Conservation (phyloP, 1,140 invertebrate genomes). For the Heliconius hewitsoni region DNA sequence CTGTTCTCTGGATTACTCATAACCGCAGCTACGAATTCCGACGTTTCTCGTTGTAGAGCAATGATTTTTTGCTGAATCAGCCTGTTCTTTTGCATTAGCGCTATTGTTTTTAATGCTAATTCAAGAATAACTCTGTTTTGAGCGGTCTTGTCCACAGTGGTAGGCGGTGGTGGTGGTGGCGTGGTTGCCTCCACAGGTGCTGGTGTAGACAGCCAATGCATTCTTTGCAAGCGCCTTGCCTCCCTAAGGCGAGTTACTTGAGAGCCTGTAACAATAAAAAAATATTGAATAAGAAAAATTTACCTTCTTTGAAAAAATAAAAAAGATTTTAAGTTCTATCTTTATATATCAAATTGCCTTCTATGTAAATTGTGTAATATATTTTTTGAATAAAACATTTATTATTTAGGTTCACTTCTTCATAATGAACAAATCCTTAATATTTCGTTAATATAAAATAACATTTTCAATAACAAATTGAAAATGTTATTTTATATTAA, state of each 20-base stretch:
- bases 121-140: slow-evolving; percentile 70
- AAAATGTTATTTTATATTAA: too few species aligned
- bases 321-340: too few species aligned
- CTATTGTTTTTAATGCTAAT: slow-evolving; percentile 70
- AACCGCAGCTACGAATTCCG: slow-evolving; percentile 64
- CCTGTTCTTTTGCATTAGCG: slow-evolving; percentile 71
- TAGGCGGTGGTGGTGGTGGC: slow-evolving; percentile 36
- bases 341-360: too few species aligned
- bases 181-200: slow-evolving; percentile 14
- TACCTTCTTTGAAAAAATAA: background rate
- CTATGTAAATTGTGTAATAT: too few species aligned
- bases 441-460: too few species aligned
- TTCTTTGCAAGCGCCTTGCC: slow-evolving; percentile 59
- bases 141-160: slow-evolving; percentile 50
- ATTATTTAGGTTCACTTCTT: too few species aligned
- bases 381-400: too few species aligned
- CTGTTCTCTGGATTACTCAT: slow-evolving; percentile 69
- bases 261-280: slow-evolving; percentile 62
- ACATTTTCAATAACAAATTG: too few species aligned
- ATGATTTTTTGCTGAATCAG: slow-evolving; percentile 76
- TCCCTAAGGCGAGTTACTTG: slow-evolving; percentile 62
- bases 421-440: too few species aligned
- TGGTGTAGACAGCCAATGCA: slow-evolving; percentile 46
- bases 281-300: background rate
- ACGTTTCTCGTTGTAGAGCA: slow-evolving; percentile 68